Conservation (phyloP, 2,797 vertebrate species). For the Chiloscyllium punctatum region DNA sequence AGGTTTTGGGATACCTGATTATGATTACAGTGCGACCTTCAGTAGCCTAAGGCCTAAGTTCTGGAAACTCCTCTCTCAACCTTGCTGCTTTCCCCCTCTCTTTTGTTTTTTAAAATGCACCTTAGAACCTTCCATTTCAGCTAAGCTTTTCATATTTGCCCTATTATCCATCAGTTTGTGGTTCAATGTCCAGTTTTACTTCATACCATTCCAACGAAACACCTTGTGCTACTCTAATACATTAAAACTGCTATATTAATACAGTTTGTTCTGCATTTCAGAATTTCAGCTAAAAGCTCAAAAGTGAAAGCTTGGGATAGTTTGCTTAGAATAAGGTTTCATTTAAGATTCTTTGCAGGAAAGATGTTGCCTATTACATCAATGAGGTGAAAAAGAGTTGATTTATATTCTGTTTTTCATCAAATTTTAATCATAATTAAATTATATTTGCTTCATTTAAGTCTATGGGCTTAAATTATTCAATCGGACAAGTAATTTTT, state of each 20-base stretch:
- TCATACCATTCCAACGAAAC: not conserved
- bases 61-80: not conserved
- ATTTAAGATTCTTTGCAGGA: not conserved
- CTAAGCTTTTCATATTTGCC: not conserved
- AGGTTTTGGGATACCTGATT: not conserved
- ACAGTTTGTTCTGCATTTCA: not conserved
- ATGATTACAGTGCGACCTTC: not conserved
- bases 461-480: not conserved
- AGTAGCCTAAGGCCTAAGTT: not conserved
- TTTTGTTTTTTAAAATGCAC: not conserved
- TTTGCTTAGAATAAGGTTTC: not conserved
- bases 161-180: not conserved
- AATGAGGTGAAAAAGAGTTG: not conserved
- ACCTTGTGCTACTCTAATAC: not conserved
- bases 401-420: not conserved
- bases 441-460: not conserved
- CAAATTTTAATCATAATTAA: not conserved
- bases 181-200: not conserved
- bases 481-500: not conserved
- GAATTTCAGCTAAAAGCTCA: not conserved
- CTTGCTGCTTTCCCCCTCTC: not conserved
- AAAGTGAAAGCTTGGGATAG: not conserved
- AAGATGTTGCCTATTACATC: not conserved
- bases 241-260: not conserved
- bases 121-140: not conserved